Conservation (phyloP, 37 sponge, comb jelly and placozoan genomes). For the Halisarca cf. caerulea region DNA sequence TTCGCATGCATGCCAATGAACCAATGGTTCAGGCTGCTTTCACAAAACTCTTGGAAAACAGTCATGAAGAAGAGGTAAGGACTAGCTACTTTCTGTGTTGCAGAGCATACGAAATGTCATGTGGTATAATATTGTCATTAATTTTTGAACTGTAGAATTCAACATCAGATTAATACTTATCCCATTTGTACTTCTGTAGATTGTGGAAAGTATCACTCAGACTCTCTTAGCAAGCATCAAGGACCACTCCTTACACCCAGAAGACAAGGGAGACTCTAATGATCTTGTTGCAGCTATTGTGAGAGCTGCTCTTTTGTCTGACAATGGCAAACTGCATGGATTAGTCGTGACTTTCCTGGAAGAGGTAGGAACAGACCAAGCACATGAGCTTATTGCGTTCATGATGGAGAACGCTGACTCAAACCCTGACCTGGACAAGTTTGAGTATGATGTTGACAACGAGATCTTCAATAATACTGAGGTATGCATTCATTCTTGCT, state of each 20-base stretch:
- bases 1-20: constrained; percentile 12
- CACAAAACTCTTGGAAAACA: background rate
- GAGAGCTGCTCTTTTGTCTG: background rate
- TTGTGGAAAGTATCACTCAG: constrained; percentile 20
- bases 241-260: constrained; percentile 20
- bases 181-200: background rate
- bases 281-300: background rate
- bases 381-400: background rate
- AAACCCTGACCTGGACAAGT: background rate
- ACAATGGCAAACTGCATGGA: constrained; percentile 31
- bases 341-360: constrained; percentile 22
- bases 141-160: background rate
- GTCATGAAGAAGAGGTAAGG: constrained; percentile 1
- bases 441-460: constrained; percentile 22
- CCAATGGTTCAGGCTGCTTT: constrained; percentile 29
- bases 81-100: background rate
- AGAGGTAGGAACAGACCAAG: constrained; percentile 17
- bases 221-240: background rate
- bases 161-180: too few relatives aligned
- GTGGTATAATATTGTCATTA: background rate
- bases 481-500: too few relatives aligned
- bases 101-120: background rate
- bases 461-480: background rate
- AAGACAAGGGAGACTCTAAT: background rate
- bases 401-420: background rate